A percentile compares a stretch with the other conserved stretches of the same genome.
Conservation (phyloP, 2,113 vertebrate species). For the Mohoua ochrocephala region DNA sequence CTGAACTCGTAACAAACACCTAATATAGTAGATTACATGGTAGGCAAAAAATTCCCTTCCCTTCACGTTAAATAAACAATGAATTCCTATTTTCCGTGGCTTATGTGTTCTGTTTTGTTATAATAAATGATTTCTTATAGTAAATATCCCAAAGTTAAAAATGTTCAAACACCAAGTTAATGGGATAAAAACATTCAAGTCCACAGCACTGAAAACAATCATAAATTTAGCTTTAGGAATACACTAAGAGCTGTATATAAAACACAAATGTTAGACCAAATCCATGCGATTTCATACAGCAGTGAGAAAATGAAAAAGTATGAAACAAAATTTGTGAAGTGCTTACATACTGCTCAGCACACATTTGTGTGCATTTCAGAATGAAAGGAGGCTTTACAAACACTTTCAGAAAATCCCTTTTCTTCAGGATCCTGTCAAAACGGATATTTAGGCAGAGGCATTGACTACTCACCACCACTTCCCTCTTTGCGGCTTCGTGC, state of each 20-base stretch:
- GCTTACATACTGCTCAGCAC: background rate
- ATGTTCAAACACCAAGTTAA: background rate
- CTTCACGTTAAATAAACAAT: background rate
- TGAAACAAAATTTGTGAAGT: background rate
- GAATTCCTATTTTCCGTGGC: background rate
- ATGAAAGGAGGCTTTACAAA: background rate
- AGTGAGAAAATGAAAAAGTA: background rate
- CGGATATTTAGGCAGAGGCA: background rate
- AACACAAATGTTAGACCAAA: background rate
- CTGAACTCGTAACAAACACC: background rate
- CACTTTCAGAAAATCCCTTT: background rate
- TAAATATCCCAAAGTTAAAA: background rate
- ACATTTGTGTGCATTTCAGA: background rate
- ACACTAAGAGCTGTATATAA: background rate
- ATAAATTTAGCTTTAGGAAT: background rate
- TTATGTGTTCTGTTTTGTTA: background rate
- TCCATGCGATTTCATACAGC: background rate
- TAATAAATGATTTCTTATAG: background rate
- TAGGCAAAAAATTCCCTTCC: background rate
- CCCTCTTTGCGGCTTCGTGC: slow-evolving; percentile 81
- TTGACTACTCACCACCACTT: slow-evolving; percentile 81
- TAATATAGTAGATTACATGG: background rate
- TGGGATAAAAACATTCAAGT: background rate
- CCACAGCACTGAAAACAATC: background rate
- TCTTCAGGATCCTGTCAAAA: background rate